Base-by-base conservation (phyloP, 2,113 vertebrate species). In the Strigops habroptila region DNA sequence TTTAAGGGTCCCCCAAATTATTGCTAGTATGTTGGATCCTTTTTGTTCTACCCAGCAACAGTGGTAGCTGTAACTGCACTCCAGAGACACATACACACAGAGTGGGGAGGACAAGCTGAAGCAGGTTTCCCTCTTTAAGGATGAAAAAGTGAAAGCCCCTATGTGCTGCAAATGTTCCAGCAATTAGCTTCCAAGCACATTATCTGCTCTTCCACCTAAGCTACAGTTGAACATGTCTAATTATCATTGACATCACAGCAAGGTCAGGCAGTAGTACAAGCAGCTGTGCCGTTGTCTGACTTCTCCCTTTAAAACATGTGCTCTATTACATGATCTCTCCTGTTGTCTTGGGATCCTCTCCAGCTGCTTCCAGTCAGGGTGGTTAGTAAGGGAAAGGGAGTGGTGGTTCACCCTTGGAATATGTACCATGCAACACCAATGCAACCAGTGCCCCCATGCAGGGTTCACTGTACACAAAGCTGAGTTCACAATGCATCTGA, bases 361-460 rank as follows among this genome's bases (percentile, higher is more conserved):
- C 52, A 39, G 44, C 10, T 33, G 17, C 67, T 55, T 68, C 10
- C 59, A 39, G 53, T 31, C 1, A 0, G 35, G 43, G 46, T 12
- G 19, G 13, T 8, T 25, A 25, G 37, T 1, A 33, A 80, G 43
- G 59, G 37, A 46, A 53, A 41, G 49, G 31, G 28, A 77, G 48
- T 0, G 0, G 43, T 1, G 1, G 23, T 10, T 79, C 73, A 84
- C 44, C 35, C n/a, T 35, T 6, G 17, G 39, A 68, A 76, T n/a
- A 59, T 33, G 31, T 31, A 39, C 35, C 23, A 3, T 10, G 49
- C 51, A 27, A 13, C 14, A 52, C 10, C 44, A 67, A 37, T 0
- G 18, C 25, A 43, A 65, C 44, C 1, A 7, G 13, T 77, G 52
- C 62, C 64, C 43, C 46, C 16, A 2, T 1, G 17, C 30, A 77